Evolutionary conservation across 2,888 invertebrate species (phyloP).

Genomic region (Callimorpha dominula): DNA sequence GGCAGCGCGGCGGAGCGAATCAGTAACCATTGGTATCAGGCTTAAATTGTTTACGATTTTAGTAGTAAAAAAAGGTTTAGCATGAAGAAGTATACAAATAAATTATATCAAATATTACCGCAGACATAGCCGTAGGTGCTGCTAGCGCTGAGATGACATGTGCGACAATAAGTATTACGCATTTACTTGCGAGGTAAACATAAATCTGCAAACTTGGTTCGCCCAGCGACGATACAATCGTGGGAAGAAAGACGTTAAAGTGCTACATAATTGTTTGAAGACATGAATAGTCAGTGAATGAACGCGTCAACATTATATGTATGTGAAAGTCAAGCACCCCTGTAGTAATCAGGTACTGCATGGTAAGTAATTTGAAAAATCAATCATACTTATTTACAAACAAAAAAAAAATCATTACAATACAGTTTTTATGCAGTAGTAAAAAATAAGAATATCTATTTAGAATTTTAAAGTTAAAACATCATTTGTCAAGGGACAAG

Average conservation of each 20-base stretch:
- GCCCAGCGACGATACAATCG: slow-evolving; percentile 73
- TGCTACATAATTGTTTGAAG: slow-evolving; percentile 76
- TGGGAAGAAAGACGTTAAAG: slow-evolving; percentile 78
- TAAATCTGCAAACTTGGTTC: slow-evolving; percentile 72
- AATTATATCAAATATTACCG: not conserved
- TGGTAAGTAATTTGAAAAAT: slow-evolving; percentile 33
- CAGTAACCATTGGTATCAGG: not conserved
- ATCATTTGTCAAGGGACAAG: slow-evolving; percentile 70
- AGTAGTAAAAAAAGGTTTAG: not conserved
- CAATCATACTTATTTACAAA: slow-evolving; percentile 32
- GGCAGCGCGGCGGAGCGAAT: not conserved
- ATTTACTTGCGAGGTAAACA: slow-evolving; percentile 61
- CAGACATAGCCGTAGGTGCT: not conserved
- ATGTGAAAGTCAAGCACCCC: slow-evolving; percentile 42
- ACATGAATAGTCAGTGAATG: slow-evolving; percentile 74
- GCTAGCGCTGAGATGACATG: slow-evolving; percentile 15
- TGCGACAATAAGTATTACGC: slow-evolving; percentile 37
- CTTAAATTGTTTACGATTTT: not conserved
- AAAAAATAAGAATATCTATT: slow-evolving; percentile 41
- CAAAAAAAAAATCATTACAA: slow-evolving; percentile 24
- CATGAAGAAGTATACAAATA: not conserved
- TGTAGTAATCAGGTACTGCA: slow-evolving; percentile 23
- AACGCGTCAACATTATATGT: slow-evolving; percentile 65
- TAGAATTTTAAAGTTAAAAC: slow-evolving; percentile 58
- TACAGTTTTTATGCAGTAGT: slow-evolving; percentile 30